Evolutionary conservation across 2,888 invertebrate species (phyloP), one percentile per base, ranked within the genome.

Genomic region (Philereme vetulata): DNA sequence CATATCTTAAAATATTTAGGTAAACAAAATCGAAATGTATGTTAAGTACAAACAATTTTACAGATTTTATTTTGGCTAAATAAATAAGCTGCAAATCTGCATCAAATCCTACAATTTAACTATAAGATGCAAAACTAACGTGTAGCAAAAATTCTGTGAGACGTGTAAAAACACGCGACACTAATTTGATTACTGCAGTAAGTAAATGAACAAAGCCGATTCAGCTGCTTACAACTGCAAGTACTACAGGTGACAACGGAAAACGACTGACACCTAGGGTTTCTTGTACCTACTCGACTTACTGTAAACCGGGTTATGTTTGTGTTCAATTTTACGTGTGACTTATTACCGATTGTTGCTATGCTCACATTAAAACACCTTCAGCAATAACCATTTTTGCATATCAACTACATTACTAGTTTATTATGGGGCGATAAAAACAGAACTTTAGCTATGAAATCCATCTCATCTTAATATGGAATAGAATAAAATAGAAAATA

Each of bases 151-250:
- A 7, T 43, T 35, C 8, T 51, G 7, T 21, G 33, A 46, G 69
- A 64, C 68, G 64, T 72, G 68, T 62, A 60, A 67, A 64, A 64
- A 70, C 67, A 68, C 72, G 69, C 68, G 68, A 21, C 66, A 57
- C 55, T 88, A 88, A 90, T 82, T 87, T 79, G 80, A 89, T 90
- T 90, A 89, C 72, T 61, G 67, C 62, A 71, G 77, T 80, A 83
- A 85, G 81, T 82, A 79, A 79, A 78, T 77, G 72, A 67, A 81
- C 83, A 88, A 89, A 89, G 87, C 87, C 78, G 90, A 89, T 90
- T 85, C 76, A 56, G 60, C 76, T 78, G 78, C 78, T 89, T 86
- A 86, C 84, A 55, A 59, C 44, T 8, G 38, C 51, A 59, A 45
- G 51, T 46, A 62, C 55, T 62, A 64, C 65, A 60, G 66, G 65